Percentiles rank a stretch among this genome's conserved stretches.
These are phyloP conservation scores for Penaeus vannamei DNA, from an alignment of 1,140 invertebrate species.

Conservation along the genomic window DNA sequence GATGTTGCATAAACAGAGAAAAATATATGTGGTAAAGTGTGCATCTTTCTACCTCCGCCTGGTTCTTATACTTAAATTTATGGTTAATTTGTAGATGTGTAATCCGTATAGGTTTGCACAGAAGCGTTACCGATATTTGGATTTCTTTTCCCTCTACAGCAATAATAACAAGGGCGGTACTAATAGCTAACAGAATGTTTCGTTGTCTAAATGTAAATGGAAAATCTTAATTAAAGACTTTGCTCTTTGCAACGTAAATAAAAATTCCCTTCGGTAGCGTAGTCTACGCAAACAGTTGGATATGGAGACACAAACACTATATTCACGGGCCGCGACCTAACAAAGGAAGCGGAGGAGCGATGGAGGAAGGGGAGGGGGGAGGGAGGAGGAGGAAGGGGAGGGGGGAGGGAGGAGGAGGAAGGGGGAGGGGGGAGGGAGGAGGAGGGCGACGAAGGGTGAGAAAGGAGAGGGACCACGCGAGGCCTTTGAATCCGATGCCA, in stretches of 20 bases:
- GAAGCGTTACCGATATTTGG: background rate
- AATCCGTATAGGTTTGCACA: background rate
- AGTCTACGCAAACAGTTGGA: too few species aligned
- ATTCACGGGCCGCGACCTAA: background rate
- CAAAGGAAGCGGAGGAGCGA: background rate
- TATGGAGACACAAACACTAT: too few species aligned
- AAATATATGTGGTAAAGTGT: background rate
- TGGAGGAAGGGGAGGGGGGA: constrained; percentile 62
- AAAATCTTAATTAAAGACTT: too few species aligned
- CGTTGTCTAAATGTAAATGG: too few species aligned
- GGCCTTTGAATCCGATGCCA: too few species aligned
- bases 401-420: too few species aligned
- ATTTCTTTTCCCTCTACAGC: too few species aligned
- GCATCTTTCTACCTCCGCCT: background rate
- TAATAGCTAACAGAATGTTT: too few species aligned
- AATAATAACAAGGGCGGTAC: too few species aligned
- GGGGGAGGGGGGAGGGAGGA: constrained; percentile 69
- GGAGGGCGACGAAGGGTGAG: constrained; percentile 12
- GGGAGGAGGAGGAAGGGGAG: constrained; percentile 68
- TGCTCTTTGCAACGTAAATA: too few species aligned
- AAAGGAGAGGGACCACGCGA: too few species aligned
- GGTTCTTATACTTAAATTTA: background rate
- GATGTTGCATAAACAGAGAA: background rate
- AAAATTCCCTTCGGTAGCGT: too few species aligned
- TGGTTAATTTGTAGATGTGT: background rate